Base-by-base conservation (phyloP, 2,888 invertebrate genomes). In the Lysandra coridon region DNA sequence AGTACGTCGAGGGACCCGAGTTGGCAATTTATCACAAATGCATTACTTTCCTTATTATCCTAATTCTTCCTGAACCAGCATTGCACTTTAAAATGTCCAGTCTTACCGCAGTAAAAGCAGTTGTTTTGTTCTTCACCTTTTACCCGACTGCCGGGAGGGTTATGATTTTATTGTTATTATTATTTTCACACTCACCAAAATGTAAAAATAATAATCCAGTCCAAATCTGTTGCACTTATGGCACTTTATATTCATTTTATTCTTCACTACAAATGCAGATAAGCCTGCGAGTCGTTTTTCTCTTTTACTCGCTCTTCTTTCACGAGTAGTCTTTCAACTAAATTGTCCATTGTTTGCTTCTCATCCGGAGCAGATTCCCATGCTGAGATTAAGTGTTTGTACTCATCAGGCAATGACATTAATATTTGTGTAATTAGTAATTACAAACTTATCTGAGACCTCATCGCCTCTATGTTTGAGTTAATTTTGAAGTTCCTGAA, bases 351-450 rank as follows among this genome's bases (percentile, higher is more conserved):
- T 0, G 81, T 84, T 78, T 83, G 82, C 74, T 80, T 82, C 1
- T 80, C 78, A 12, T 82, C 83, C 1, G 83, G 82, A 0, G 81
- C 83, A 0, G 83, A 84, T 79, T 85, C 84, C 85, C 85, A 85
- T 0, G 85, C 87, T 0, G 86, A 86, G 1, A 86, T 80, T 80
- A 88, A 89, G 82, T 88, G 86, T 73, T 84, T 86, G 64, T 84
- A 87, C 10, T 83, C 62, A 0, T 85, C 85, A 10, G 86, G 86
- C 40, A 86, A 80, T 0, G 83, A 83, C 83, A 86, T 85, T 53
- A 86, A 74, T 0, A 86, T 81, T 81, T 86, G 86, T 0, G 86
- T 86, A 23, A 86, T 83, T 0, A 83, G 86, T 86, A 23, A 86
- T 83, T 0, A 83, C 78, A 49, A 86, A 82, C 40, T 84, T 86